Evolutionary conservation across 2,113 vertebrate species (phyloP).

Genomic region (Cololabis saira): DNA sequence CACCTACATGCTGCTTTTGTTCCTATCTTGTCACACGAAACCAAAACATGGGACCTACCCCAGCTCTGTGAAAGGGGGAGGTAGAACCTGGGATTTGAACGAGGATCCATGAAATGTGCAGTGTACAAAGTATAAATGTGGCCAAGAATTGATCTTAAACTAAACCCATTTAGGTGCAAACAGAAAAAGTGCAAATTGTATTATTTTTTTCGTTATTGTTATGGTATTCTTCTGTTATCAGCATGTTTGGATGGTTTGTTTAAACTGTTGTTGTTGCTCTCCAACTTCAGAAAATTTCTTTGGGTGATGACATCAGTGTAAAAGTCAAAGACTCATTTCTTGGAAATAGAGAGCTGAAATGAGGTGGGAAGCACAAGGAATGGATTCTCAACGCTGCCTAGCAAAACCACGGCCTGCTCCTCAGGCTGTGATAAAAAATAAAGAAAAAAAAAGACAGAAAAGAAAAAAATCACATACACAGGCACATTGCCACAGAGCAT

Average conservation of each 20-base stretch:
- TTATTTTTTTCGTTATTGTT: too few relatives aligned
- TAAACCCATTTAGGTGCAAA: too few relatives aligned
- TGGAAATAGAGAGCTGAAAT: conserved; percentile 63
- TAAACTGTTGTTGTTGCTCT: conserved; percentile 13
- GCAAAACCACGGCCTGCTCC: conserved; percentile 51
- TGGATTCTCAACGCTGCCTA: conserved; percentile 65
- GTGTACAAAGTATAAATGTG: too few relatives aligned
- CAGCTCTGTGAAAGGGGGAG: too few relatives aligned
- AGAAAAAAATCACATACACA: conserved; percentile 33
- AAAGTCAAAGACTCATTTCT: conserved; percentile 66
- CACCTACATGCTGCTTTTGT: not conserved
- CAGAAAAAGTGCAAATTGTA: too few relatives aligned
- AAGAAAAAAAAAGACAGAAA: not conserved
- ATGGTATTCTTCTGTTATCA: too few relatives aligned
- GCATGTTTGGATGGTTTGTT: too few relatives aligned
- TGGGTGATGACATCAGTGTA: conserved; percentile 40
- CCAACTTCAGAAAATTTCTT: conserved; percentile 28
- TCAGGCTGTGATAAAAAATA: conserved; percentile 59
- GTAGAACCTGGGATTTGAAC: too few relatives aligned
- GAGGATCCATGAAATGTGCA: too few relatives aligned
- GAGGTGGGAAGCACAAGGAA: conserved; percentile 62
- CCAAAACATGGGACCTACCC: not conserved
- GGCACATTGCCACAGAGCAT: conserved; percentile 54
- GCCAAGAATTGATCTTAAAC: too few relatives aligned
- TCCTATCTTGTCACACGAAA: not conserved